Percentiles rank a stretch among this genome's conserved stretches.
These are phyloP conservation scores for Cliona cf. orientalis DNA, from an alignment of 37 sponge, comb jelly and placozoan genomes.

Conservation along the genomic window DNA sequence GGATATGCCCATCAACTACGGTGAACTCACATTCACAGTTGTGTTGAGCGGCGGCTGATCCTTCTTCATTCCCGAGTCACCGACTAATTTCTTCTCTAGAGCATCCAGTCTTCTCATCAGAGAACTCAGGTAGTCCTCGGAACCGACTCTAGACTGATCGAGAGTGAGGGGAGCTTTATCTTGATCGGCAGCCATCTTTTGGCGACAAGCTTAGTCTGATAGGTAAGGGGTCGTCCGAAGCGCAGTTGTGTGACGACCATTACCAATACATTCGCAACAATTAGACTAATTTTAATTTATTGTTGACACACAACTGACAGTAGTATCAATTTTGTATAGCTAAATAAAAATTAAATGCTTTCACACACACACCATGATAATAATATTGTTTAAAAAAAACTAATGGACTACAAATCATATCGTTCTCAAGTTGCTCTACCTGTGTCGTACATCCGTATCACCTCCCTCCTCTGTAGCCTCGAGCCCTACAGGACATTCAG, in stretches of 20 bases:
- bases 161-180: not conserved
- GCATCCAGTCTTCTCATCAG: constrained; percentile 31
- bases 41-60: constrained; percentile 33
- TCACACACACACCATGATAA: too few relatives aligned
- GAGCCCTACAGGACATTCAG: constrained; percentile 3
- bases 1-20: not conserved
- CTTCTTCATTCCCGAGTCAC: not conserved
- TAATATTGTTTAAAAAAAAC: too few relatives aligned
- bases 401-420: not conserved
- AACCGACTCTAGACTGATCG: not conserved
- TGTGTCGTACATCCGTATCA: constrained; percentile 38
- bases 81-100: constrained; percentile 49
- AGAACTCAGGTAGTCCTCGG: constrained; percentile 45
- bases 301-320: too few relatives aligned
- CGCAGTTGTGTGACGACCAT: too few relatives aligned
- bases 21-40: constrained; percentile 1
- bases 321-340: too few relatives aligned
- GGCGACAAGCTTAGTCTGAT: too few relatives aligned
- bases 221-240: too few relatives aligned
- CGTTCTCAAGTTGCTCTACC: not conserved
- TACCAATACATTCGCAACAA: too few relatives aligned
- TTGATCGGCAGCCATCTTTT: not conserved
- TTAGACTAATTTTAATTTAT: too few relatives aligned
- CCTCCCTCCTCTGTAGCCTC: constrained; percentile 17
- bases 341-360: too few relatives aligned